Evolutionary conservation across 2,888 invertebrate species (phyloP).

Genomic region (Nysson spinosus): DNA sequence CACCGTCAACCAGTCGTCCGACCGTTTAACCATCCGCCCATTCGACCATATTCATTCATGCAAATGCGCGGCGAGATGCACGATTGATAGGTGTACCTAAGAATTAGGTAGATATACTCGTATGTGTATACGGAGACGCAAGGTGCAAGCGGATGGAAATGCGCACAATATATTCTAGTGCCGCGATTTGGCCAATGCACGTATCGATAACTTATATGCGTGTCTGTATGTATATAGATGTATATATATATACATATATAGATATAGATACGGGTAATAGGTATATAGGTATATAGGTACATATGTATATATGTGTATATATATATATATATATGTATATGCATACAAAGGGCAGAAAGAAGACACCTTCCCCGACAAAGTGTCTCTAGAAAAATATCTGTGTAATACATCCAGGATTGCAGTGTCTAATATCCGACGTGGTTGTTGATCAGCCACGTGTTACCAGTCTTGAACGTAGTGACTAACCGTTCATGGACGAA

Average conservation of each 20-base stretch:
- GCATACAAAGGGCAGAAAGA: slow-evolving; percentile 66
- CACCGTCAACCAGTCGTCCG: no score
- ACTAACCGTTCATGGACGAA: slow-evolving; percentile 62
- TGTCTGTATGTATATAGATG: background rate
- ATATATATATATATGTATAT: background rate
- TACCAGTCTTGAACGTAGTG: slow-evolving; percentile 66
- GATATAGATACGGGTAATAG: background rate
- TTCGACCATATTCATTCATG: no score
- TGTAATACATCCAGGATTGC: slow-evolving; percentile 66
- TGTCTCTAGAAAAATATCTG: slow-evolving; percentile 73
- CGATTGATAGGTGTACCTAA: no score
- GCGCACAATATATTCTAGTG: no score
- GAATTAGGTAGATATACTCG: no score
- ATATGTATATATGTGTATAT: slow-evolving; percentile 2
- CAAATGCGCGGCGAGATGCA: no score
- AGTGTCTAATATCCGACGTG: slow-evolving; percentile 62
- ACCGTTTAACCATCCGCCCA: no score
- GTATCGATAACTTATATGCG: background rate
- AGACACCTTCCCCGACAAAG: slow-evolving; percentile 67
- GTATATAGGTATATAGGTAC: background rate
- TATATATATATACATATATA: slow-evolving; percentile 14
- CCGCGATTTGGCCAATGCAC: no score
- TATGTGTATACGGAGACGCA: no score
- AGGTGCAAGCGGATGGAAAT: no score
- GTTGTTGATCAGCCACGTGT: slow-evolving; percentile 60